phyloP scores from a whole-genome alignment of 1,140 invertebrate species.

The Saxidomus purpurata region DNA sequence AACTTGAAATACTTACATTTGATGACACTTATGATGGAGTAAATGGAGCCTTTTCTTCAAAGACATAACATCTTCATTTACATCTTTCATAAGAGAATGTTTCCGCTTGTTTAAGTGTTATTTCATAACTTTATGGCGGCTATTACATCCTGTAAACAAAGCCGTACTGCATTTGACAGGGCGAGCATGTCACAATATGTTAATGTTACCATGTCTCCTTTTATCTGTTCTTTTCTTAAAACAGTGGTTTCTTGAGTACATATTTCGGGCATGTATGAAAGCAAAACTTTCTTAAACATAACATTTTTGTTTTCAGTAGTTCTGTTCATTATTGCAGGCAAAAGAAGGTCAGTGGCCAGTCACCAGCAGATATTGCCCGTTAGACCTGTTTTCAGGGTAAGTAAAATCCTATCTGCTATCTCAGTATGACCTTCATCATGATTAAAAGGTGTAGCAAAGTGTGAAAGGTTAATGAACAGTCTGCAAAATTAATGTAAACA shows the following conservation, averaged over 20 bases:
- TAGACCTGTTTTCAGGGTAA: slow-evolving; percentile 83
- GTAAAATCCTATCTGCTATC: too few species aligned
- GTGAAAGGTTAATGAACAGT: slow-evolving; percentile 9
- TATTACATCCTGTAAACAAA: not conserved
- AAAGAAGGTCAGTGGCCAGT: slow-evolving; percentile 80
- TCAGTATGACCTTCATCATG: too few species aligned
- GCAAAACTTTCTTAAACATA: too few species aligned
- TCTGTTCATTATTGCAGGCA: slow-evolving; percentile 72
- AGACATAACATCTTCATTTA: not conserved
- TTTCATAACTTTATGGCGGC: not conserved
- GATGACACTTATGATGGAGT: not conserved
- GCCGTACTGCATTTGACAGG: not conserved
- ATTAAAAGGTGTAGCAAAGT: not conserved
- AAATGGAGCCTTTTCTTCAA: not conserved
- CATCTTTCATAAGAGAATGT: not conserved
- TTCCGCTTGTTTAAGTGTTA: not conserved
- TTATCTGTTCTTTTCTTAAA: too few species aligned
- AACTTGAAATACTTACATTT: slow-evolving; percentile 9
- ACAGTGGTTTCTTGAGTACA: too few species aligned
- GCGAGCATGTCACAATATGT: not conserved
- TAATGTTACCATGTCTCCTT: not conserved
- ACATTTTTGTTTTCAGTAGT: too few species aligned
- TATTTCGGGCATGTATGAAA: too few species aligned
- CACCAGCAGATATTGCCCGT: slow-evolving; percentile 80
- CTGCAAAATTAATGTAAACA: not conserved